These are phyloP conservation scores for Pedetes capensis DNA, from an alignment of 2,113 vertebrate genomes.

Conservation along the genomic window DNA sequence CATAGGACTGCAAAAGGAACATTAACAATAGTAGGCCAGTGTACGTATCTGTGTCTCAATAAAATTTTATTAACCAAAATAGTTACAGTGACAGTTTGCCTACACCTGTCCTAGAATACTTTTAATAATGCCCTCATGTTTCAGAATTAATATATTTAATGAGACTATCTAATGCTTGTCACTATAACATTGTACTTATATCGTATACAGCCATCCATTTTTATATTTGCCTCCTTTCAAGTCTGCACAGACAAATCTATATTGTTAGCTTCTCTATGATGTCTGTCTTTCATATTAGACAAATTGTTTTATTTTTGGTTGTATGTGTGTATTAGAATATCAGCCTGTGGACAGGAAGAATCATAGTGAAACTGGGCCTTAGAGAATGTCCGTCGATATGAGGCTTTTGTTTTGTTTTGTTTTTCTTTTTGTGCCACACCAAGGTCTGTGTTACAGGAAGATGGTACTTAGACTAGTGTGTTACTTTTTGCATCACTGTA, in stretches of 20 bases:
- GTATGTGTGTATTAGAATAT: not conserved
- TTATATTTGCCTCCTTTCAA: not conserved
- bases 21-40: not conserved
- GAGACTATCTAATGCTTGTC: not conserved
- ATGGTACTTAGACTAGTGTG: not conserved
- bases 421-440: not conserved
- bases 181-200: not conserved
- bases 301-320: not conserved
- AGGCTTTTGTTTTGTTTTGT: not conserved
- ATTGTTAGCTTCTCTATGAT: not conserved
- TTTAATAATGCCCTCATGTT: not conserved
- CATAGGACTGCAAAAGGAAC: not conserved
- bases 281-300: not conserved
- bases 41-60: not conserved
- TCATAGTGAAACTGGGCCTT: not conserved
- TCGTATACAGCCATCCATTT: not conserved
- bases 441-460: not conserved
- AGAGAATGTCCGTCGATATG: not conserved
- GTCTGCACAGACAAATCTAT: not conserved
- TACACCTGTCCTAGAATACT: not conserved
- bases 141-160: not conserved
- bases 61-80: constrained; percentile 21
- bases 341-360: not conserved
- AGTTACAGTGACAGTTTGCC: not conserved
- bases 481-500: too few relatives aligned